Evolutionary conservation across 1,140 invertebrate species (phyloP).

Genomic region (Agrypnia vestita): DNA sequence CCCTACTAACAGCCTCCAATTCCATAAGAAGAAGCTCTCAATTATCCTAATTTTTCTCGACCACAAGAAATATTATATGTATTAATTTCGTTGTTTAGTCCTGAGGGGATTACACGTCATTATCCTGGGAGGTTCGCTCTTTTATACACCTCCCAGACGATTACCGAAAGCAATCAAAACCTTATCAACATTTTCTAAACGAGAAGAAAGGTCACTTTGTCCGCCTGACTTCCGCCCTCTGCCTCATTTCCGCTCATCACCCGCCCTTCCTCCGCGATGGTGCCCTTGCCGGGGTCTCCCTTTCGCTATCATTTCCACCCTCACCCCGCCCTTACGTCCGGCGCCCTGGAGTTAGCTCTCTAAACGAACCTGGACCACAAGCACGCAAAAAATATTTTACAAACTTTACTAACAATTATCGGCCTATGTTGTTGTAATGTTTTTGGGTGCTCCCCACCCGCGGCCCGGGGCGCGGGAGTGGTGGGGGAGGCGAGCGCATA

Average conservation of each 20-base stretch:
- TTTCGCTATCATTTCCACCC: background rate
- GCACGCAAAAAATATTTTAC: background rate
- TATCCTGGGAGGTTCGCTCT: background rate
- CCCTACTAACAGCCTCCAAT: no score
- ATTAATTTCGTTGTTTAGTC: background rate
- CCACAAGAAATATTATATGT: background rate
- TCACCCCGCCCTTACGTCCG: background rate
- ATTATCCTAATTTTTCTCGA: no score
- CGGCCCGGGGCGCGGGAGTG: no score
- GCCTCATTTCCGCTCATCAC: conserved; percentile 1
- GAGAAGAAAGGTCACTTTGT: background rate
- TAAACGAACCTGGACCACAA: background rate
- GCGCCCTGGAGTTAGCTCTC: background rate
- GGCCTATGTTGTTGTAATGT: no score
- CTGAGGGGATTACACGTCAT: background rate
- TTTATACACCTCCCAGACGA: background rate
- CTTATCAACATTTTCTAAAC: background rate
- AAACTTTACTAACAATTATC: no score
- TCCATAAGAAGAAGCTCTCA: no score
- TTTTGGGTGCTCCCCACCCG: no score
- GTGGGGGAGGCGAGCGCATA: no score
- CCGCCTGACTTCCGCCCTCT: background rate
- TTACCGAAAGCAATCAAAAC: background rate
- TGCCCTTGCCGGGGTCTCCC: background rate
- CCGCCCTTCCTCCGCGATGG: background rate